Base-by-base conservation (phyloP, 2,888 invertebrate genomes). In the Pheosia tremula region DNA sequence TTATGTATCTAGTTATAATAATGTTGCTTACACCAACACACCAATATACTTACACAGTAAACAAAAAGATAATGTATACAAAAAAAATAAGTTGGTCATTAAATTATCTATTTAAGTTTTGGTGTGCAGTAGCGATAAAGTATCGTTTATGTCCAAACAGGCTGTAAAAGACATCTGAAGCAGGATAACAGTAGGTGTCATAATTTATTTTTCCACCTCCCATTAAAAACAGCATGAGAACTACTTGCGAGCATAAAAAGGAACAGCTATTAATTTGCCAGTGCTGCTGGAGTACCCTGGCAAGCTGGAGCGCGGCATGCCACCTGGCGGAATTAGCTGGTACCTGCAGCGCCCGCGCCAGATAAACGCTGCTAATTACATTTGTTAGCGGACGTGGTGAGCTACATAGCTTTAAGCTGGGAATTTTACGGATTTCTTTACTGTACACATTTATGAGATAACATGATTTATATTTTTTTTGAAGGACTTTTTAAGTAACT, bases 361-460 rank as follows among this genome's bases (percentile, higher is more conserved):
- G 56, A 56, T 45, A 36, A 56, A 56, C 56, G 56, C 36, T 36
- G 45, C 56, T 56, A 56, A 56, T 56, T 45, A 41, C 56, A 56
- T 39, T 41, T 56, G 56, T 56, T 39, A 13, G 56, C 9, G 37
- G 53, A 10, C 11, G 11, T 41, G 56, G 39, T 4, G 8, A 56
- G 56, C 56, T 45, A 45, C 45, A 56, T 56, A 56, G 5, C 45
- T 56, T 39, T 5, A n/a, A 39, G 24, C 56, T 24, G 13, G 43
- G n/a, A 13, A 56, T 56, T 56, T 13, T 56, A 6, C 47, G n/a
- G 47, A 11, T 47, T 47, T 47, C 47, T 47, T 47, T 4, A 47
- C 47, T 47, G n/a, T 3, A 11, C 5, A 11, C 4, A 11, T n/a
- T 47, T 11, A 5, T 47, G 47, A 11, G n/a, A 5, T 11, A n/a